Evolutionary conservation across 92 coral and sea anemone genomes (phyloP), one percentile per base, ranked within the genome.

Genomic region (Muricea muricata): DNA sequence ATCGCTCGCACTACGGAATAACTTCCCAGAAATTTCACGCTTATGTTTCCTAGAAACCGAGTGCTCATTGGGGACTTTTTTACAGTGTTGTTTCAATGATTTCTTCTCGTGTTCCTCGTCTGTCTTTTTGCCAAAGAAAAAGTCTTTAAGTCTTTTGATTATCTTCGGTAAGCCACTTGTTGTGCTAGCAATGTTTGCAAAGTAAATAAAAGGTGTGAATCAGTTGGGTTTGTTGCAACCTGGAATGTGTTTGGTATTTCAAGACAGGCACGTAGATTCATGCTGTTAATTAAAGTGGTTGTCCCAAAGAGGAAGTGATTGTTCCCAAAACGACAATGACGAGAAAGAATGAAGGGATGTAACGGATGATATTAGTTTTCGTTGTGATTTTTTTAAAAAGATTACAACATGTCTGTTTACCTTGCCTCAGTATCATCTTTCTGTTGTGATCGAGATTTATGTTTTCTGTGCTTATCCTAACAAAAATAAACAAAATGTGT

Each of bases 1-100:
- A 50, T 95, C 98, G 65, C 98, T 95, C 26, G 97, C 87, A 70
- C 94, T 93, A 21, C 97, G 94, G 65, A 95, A 93, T 60, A 95
- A 75, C 18, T 87, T 78, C 69, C 33, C 83, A 37, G 83, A 78
- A 56, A 33, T n/a, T 20, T 78, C 46, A 20, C 31, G 70, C 6
- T 57, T 33, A 18, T 58, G 47, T 34, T 55, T 32, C 71, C 26
- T 56, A 24, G 17, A 35, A 47, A n/a, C 29, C 42, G 80, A 75
- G 14, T 25, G 29, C 52, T 8, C 52, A 15, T 30, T 10, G 42
- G 31, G 31, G 34, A 33, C 33, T 20, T 23, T 18, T 33, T 18
- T 28, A 21, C 11, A 0, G 65, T 75, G 50, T 75, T 75, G 65
- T 33, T 32, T 57, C 3, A 54, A 9, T 1, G 47, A 4, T 78